Base-by-base conservation (phyloP, 2,113 vertebrate genomes). In the Paraplagusia blochii region DNA sequence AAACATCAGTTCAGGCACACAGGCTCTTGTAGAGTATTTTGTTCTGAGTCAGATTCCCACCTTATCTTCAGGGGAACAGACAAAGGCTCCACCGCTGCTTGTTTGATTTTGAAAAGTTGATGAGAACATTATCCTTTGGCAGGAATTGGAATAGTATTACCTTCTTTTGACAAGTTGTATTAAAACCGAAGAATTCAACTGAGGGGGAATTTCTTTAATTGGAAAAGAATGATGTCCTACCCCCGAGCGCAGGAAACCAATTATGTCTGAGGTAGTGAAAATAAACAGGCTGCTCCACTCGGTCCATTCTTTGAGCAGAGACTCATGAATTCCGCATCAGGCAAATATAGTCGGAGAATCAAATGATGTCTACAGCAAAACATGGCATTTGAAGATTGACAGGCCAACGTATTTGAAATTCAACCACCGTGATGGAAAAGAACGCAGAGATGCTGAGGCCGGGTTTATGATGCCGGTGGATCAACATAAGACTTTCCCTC, bases 161-260 rank as follows among this genome's bases (percentile, higher is more conserved):
- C 48, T 58, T 9, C 48, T 44, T 74, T 46, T 76, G 72, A 72
- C 69, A 70, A 73, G 34, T 48, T 36, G 29, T 44, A 63, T 51
- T 56, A 53, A 51, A 76, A 36, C 15, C 3, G 44, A 67, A 46
- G 14, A 33, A 18, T 61, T 44, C 57, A 44, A 57, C 57, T 52
- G 33, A 12, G 74, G 70, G 57, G 46, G 54, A 63, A 58, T 57
- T 57, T 29, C 68, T 12, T 77, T 79, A 81, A 79, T 72, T 58
- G 53, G 80, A 49, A 79, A 71, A 71, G 61, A 78, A 71, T 4
- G 11, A 79, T 29, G 13, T 14, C 0, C 15, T 58, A 70, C 70
- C 62, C 73, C 17, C 17, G 63, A 83, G 66, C 70, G 33, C 1
- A 8, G 65, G 54, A 55, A 79, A 68, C 36, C 63, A 79, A 75